Percentiles rank a stretch among this genome's conserved stretches.
phyloP scores from a whole-genome alignment of 2,888 invertebrate genomes.

The Drosophila demipolita region DNA sequence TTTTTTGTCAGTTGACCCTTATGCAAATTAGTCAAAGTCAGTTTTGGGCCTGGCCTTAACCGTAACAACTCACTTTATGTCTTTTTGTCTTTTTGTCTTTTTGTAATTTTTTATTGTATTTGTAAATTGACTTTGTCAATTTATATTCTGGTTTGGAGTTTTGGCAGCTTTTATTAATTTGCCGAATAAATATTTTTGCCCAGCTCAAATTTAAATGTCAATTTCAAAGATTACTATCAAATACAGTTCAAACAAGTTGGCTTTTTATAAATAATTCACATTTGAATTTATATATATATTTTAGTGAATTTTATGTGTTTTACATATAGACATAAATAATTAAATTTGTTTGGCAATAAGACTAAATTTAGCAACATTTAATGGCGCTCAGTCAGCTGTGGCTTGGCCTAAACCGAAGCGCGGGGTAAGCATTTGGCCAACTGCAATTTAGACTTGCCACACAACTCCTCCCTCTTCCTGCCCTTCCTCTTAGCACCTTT shows the following conservation, averaged over 20 bases:
- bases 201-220: background rate
- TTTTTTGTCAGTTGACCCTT: conserved; percentile 60
- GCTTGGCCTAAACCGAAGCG: conserved; percentile 8
- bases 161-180: background rate
- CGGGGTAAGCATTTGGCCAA: conserved; percentile 9
- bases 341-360: background rate
- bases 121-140: background rate
- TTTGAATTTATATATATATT: background rate
- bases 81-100: too few species aligned
- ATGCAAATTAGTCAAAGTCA: conserved; percentile 57
- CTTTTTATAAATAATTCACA: background rate
- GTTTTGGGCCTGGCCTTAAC: background rate
- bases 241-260: background rate
- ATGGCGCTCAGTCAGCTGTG: conserved; percentile 25
- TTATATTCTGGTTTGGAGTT: background rate
- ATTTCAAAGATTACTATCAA: background rate
- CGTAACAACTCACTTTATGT: background rate
- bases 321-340: background rate
- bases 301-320: background rate
- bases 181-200: background rate
- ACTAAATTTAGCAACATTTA: background rate
- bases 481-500: background rate
- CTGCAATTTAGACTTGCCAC: background rate
- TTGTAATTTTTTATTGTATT: conserved; percentile 14
- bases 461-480: background rate